Evolutionary conservation across 1,140 invertebrate species (phyloP), one percentile per base, ranked within the genome.

Genomic region (Amyelois transitella): DNA sequence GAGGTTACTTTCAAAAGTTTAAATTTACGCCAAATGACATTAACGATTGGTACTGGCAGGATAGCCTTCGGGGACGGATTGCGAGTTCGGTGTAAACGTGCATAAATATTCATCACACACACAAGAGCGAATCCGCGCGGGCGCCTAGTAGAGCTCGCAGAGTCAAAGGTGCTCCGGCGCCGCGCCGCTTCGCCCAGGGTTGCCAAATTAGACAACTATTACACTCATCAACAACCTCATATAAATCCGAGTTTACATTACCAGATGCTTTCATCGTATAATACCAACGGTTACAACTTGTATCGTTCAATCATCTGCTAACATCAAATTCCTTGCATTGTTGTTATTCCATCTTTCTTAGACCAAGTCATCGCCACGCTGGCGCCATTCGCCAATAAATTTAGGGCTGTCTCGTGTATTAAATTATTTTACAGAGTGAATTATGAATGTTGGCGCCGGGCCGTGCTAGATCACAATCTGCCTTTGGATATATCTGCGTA

Each of bases 381-480:
- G 80, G 80, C 82, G 82, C 82, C 82, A 72, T 75, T 75, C 67
- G 76, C 76, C 76, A 76, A 84, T 86, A 86, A 86, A 83, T 81
- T 81, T 81, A 81, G 78, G 81, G 76, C 75, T 76, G 81, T 80
- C 77, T 77, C 77, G 65, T 66, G 75, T 72, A 81, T 78, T 70
- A 78, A 79, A 81, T 81, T 73, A 85, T 83, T 82, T 79, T 73
- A 71, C 71, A 72, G 71, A 80, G 77, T 81, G 72, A 80, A 74
- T 77, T 81, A 82, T 81, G 75, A 76, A 72, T 69, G 62, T 57
- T 68, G 75, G 77, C 76, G 81, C 69, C 75, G 59, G 66, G 56
- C 66, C 64, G 70, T 69, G 72, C 73, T 75, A 73, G 78, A 85
- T 85, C 64, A 75, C 73, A 73, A 85, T 82, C 77, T 77, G 64